A percentile compares a stretch with the other conserved stretches of the same genome.
phyloP scores from a whole-genome alignment of 2,797 vertebrate species.

The Potorous gilbertii region DNA sequence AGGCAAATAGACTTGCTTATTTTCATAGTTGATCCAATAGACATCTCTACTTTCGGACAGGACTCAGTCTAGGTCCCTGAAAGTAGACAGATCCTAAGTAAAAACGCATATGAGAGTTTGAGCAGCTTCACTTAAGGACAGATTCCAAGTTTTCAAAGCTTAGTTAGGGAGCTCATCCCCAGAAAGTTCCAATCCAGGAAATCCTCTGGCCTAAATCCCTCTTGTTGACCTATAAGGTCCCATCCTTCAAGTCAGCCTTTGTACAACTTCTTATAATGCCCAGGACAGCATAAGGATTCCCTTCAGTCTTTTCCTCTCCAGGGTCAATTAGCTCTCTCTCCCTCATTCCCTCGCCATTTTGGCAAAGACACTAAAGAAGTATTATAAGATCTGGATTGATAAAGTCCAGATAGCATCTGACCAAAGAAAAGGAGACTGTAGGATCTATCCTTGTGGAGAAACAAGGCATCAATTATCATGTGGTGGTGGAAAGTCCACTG shows the following conservation, averaged over 20 bases:
- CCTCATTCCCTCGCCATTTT: not conserved
- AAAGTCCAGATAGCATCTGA: not conserved
- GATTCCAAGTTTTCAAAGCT: not conserved
- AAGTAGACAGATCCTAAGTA: not conserved
- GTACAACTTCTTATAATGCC: not conserved
- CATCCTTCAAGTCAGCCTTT: not conserved
- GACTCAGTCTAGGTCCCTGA: not conserved
- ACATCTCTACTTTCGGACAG: not conserved
- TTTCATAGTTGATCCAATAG: not conserved
- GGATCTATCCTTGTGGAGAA: not conserved
- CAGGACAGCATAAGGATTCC: not conserved
- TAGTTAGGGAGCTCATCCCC: not conserved
- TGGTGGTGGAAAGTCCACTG: not conserved
- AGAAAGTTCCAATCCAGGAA: not conserved
- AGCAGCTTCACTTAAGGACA: not conserved
- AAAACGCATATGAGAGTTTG: not conserved
- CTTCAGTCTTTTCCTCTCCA: not conserved
- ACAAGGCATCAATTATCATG: not conserved
- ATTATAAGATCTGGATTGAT: not conserved
- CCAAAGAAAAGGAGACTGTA: not conserved
- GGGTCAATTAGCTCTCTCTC: not conserved
- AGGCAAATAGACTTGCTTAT: not conserved
- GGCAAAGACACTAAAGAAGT: not conserved
- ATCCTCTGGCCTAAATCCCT: not conserved
- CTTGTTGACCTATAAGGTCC: not conserved